phyloP scores from a whole-genome alignment of 2,888 invertebrate species.

The Ctenicera cuprea region DNA sequence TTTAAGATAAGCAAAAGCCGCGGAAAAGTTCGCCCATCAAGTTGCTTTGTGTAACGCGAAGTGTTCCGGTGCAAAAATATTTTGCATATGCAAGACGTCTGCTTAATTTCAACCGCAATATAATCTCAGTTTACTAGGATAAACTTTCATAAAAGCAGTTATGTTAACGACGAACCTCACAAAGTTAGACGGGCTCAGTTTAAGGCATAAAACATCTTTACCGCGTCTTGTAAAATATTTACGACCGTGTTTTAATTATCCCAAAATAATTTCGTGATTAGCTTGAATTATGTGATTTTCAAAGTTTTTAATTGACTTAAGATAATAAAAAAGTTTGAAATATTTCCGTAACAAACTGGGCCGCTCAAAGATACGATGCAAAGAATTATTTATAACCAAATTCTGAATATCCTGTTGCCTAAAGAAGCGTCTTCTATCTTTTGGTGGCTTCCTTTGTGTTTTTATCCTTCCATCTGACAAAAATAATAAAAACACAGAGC shows the following conservation, averaged over 20 bases:
- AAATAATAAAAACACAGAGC: constrained; percentile 47
- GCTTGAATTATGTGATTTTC: constrained; percentile 57
- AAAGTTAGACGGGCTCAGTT: constrained; percentile 50
- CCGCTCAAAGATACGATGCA: constrained; percentile 21
- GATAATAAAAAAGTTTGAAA: constrained; percentile 48
- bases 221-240: constrained; percentile 61
- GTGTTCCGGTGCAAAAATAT: constrained; percentile 34
- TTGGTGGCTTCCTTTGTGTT: constrained; percentile 41
- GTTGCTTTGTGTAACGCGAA: constrained; percentile 20
- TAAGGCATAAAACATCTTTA: constrained; percentile 59
- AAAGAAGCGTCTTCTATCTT: constrained; percentile 36
- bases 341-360: constrained; percentile 35
- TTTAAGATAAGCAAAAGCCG: constrained; percentile 29
- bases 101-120: constrained; percentile 43
- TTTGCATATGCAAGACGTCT: constrained; percentile 45
- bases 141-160: constrained; percentile 48
- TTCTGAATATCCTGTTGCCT: constrained; percentile 32
- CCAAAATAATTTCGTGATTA: constrained; percentile 61
- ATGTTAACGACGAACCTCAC: constrained; percentile 44
- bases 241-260: constrained; percentile 60
- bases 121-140: constrained; percentile 47
- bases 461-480: constrained; percentile 44
- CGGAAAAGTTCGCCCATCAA: constrained; percentile 28
- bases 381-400: constrained; percentile 41
- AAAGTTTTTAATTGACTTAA: constrained; percentile 50